Evolutionary conservation across 2,797 vertebrate species (phyloP).

Genomic region (Squalus acanthias): DNA sequence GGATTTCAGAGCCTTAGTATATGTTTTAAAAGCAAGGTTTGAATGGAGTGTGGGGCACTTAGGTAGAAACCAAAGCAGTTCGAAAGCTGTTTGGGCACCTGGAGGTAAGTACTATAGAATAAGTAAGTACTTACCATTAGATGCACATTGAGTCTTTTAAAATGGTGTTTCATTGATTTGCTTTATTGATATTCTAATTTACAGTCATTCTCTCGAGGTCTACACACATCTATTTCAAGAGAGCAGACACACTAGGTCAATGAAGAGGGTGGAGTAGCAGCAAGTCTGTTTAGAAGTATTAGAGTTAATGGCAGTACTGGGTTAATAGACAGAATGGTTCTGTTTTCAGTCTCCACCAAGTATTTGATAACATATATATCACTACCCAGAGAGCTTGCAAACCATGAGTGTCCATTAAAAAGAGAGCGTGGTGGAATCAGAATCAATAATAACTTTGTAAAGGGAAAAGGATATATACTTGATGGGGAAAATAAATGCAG

Average conservation of each 20-base stretch:
- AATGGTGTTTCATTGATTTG: background rate
- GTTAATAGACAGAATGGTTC: background rate
- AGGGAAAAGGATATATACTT: too few relatives aligned
- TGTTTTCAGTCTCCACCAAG: background rate
- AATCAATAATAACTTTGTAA: too few relatives aligned
- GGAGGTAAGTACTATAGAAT: background rate
- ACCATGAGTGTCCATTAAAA: background rate
- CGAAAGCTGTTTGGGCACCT: background rate
- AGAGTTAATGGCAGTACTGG: background rate
- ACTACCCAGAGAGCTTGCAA: background rate
- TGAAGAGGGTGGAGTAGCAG: background rate
- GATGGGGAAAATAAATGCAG: background rate
- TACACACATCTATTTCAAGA: background rate
- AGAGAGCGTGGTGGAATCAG: background rate
- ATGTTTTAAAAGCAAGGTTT: background rate
- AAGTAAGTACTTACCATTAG: background rate
- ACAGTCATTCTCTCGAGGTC: background rate
- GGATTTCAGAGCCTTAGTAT: background rate
- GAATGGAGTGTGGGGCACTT: too few relatives aligned
- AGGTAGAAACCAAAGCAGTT: background rate
- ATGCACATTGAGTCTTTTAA: background rate
- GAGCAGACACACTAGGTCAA: background rate
- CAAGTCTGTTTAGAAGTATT: background rate
- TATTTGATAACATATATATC: background rate
- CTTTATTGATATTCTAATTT: slow-evolving; percentile 18